Evolutionary conservation across 2,888 invertebrate species (phyloP).

Genomic region (Stenchaetothrips biformis): DNA sequence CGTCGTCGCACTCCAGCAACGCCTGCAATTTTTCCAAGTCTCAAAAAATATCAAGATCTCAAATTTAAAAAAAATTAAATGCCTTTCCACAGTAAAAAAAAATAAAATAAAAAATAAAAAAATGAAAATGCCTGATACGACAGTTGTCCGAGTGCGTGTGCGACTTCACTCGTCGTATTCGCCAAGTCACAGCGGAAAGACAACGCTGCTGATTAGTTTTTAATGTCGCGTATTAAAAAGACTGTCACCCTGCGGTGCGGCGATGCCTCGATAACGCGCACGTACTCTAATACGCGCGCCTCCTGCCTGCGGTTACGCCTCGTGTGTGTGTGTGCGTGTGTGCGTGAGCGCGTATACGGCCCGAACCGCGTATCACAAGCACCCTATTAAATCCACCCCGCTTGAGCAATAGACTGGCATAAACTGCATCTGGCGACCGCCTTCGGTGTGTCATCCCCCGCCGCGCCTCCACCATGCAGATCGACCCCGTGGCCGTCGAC

Average conservation of each 20-base stretch:
- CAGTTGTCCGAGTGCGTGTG: not conserved
- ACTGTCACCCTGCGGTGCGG: not conserved
- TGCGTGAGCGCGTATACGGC: not conserved
- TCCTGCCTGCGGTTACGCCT: not conserved
- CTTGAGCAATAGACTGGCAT: not conserved
- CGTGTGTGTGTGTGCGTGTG: no score
- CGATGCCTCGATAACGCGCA: not conserved
- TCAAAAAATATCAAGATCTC: no score
- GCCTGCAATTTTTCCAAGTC: no score
- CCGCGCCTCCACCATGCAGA: not conserved
- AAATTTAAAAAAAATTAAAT: no score
- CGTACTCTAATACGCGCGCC: not conserved
- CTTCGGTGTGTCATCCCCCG: not conserved
- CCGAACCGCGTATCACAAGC: conserved; percentile 6
- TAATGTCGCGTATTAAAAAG: no score
- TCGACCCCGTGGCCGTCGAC: not conserved
- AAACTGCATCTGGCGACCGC: conserved; percentile 14
- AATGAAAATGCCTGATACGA: no score
- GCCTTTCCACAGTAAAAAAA: no score
- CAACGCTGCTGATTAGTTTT: no score
- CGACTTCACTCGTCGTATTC: not conserved
- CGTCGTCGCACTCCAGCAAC: no score
- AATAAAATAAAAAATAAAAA: no score
- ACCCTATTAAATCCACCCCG: conserved; percentile 13
- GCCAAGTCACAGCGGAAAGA: no score